Conservation (phyloP, 2,888 invertebrate genomes). For the Epicampocera succincta region DNA sequence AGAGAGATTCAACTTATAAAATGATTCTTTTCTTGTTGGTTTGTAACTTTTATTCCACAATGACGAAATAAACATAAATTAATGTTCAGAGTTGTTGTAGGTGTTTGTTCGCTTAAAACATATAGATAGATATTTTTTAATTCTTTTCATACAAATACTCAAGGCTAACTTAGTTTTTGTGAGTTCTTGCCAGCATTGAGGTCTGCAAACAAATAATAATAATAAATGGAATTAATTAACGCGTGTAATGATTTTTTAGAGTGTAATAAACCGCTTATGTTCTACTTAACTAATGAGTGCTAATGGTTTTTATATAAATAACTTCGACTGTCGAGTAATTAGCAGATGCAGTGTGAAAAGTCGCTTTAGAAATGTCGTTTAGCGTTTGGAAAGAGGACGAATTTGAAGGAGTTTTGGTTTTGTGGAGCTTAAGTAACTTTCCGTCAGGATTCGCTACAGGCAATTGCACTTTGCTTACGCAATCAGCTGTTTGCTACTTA, state of each 20-base stretch:
- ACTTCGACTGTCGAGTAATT: background rate
- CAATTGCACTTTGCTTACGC: too few species aligned
- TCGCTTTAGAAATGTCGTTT: background rate
- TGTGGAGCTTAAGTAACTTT: too few species aligned
- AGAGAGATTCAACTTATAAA: slow-evolving; percentile 20
- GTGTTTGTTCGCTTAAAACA: slow-evolving; percentile 16
- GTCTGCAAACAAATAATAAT: slow-evolving; percentile 31
- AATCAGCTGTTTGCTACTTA: too few species aligned
- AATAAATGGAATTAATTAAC: slow-evolving; percentile 37
- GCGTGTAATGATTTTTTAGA: slow-evolving; percentile 12
- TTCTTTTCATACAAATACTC: slow-evolving; percentile 12
- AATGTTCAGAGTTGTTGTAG: slow-evolving; percentile 14
- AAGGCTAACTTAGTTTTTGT: slow-evolving; percentile 44
- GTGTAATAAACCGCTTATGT: slow-evolving; percentile 12
- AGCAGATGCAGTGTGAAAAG: background rate
- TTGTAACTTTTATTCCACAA: background rate
- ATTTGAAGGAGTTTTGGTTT: too few species aligned
- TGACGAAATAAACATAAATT: slow-evolving; percentile 36
- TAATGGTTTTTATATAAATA: slow-evolving; percentile 14
- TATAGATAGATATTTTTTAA: background rate
- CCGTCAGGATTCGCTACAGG: too few species aligned
- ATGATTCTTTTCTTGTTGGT: background rate
- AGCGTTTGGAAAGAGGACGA: too few species aligned
- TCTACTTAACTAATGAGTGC: slow-evolving; percentile 5
- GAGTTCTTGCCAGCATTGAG: slow-evolving; percentile 4